Conservation (phyloP, 2,113 vertebrate genomes). For the Phyllopteryx taeniolatus region DNA sequence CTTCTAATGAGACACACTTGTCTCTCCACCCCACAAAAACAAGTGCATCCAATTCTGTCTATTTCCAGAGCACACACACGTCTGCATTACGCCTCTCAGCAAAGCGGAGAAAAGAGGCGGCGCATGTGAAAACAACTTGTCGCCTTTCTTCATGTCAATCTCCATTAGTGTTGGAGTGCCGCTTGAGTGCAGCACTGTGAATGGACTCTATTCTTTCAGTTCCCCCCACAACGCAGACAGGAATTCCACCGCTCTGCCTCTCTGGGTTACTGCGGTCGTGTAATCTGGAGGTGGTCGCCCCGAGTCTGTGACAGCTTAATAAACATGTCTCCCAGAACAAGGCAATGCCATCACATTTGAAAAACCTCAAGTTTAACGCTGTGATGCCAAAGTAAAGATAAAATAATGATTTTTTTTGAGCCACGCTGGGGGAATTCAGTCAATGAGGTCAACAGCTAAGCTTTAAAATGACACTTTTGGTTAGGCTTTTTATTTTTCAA, state of each 20-base stretch:
- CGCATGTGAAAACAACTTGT: constrained; percentile 65
- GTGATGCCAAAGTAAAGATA: constrained; percentile 1
- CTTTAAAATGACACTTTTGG: not conserved
- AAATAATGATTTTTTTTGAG: not conserved
- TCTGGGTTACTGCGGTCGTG: constrained; percentile 30
- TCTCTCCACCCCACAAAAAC: constrained; percentile 44
- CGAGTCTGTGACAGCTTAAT: constrained; percentile 46
- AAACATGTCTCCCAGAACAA: constrained; percentile 7
- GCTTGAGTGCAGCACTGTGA: constrained; percentile 63
- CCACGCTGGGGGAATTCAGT: not conserved
- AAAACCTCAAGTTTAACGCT: not conserved
- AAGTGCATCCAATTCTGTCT: constrained; percentile 53
- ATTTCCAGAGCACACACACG: constrained; percentile 38
- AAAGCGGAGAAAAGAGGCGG: constrained; percentile 54
- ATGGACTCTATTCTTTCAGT: constrained; percentile 63
- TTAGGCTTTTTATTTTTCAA: not conserved
- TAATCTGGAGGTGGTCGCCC: constrained; percentile 30
- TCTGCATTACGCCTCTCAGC: constrained; percentile 47
- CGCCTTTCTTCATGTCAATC: constrained; percentile 63
- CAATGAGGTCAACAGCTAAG: not conserved
- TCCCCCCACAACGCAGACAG: constrained; percentile 51
- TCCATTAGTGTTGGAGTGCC: constrained; percentile 59
- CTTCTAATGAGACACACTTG: constrained; percentile 47
- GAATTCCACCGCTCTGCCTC: constrained; percentile 51
- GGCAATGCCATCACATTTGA: constrained; percentile 1